Percentiles rank a stretch among this genome's conserved stretches.
Conservation (phyloP, 35 echinoderm and acorn worm species). For the Apostichopus californicus region DNA sequence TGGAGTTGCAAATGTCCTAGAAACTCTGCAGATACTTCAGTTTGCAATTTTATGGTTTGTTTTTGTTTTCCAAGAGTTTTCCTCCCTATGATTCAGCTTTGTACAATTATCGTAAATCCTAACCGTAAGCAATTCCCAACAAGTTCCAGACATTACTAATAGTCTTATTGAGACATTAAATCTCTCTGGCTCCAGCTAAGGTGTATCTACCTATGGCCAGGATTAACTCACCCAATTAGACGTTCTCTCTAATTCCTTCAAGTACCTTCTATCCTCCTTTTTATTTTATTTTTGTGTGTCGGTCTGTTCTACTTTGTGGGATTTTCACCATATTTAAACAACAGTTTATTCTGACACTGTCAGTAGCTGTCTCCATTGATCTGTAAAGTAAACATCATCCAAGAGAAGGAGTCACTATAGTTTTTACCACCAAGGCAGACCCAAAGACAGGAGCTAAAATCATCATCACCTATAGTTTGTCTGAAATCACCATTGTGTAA, state of each 20-base stretch:
- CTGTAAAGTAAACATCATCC: neutral
- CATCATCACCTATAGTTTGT: neutral
- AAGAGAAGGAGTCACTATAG: neutral
- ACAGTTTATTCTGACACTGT: neutral
- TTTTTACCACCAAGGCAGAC: neutral
- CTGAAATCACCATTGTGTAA: neutral
- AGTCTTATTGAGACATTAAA: neutral
- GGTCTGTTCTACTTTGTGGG: neutral
- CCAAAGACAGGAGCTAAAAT: neutral
- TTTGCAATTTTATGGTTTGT: neutral
- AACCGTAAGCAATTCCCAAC: neutral
- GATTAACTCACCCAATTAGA: neutral
- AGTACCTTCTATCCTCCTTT: no score
- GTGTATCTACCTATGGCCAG: neutral
- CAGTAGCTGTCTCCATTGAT: conserved; percentile 32
- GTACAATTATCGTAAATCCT: neutral
- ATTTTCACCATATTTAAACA: neutral
- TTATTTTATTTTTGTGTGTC: no score
- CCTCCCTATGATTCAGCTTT: neutral
- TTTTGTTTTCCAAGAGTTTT: neutral
- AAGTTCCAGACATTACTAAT: neutral
- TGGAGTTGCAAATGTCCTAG: no score
- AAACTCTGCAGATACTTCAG: no score
- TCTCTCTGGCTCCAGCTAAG: neutral
- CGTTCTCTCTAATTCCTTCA: neutral